These are phyloP conservation scores for Pitta sordida DNA, from an alignment of 2,113 vertebrate genomes.

Conservation along the genomic window DNA sequence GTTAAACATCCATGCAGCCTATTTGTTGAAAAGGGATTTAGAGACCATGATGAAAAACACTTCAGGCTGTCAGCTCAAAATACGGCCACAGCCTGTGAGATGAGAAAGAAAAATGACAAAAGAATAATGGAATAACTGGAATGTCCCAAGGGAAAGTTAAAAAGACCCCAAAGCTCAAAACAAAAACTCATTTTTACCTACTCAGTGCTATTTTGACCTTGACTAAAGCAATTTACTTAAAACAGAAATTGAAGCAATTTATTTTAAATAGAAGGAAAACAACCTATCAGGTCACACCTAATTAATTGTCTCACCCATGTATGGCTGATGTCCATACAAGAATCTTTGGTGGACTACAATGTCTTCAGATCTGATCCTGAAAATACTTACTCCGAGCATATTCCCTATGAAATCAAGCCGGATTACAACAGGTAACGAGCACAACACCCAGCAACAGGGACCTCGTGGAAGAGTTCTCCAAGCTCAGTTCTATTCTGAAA, in stretches of 20 bases:
- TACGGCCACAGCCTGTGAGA: constrained; percentile 59
- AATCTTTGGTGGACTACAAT: constrained; percentile 4
- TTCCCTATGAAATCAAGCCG: not conserved
- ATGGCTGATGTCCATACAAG: constrained; percentile 26
- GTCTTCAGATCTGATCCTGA: not conserved
- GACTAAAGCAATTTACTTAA: not conserved
- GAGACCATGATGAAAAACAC: not conserved
- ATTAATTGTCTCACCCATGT: not conserved
- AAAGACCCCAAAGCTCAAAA: not conserved
- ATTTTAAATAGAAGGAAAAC: not conserved
- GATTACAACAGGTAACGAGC: not conserved
- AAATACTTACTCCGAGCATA: not conserved
- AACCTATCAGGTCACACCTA: not conserved
- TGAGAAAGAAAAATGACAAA: constrained; percentile 4
- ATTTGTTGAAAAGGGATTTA: constrained; percentile 62
- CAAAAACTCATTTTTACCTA: not conserved
- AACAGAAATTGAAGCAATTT: not conserved
- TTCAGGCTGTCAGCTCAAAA: constrained; percentile 51
- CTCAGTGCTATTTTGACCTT: not conserved
- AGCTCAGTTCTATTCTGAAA: not conserved
- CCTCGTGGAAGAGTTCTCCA: not conserved
- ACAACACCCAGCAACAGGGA: constrained; percentile 3
- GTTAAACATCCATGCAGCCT: constrained; percentile 62
- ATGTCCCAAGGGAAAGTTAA: not conserved
- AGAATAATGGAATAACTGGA: constrained; percentile 20